A percentile compares a stretch with the other conserved stretches of the same genome.
Conservation (phyloP, 2,113 vertebrate species). For the Sturnus vulgaris region DNA sequence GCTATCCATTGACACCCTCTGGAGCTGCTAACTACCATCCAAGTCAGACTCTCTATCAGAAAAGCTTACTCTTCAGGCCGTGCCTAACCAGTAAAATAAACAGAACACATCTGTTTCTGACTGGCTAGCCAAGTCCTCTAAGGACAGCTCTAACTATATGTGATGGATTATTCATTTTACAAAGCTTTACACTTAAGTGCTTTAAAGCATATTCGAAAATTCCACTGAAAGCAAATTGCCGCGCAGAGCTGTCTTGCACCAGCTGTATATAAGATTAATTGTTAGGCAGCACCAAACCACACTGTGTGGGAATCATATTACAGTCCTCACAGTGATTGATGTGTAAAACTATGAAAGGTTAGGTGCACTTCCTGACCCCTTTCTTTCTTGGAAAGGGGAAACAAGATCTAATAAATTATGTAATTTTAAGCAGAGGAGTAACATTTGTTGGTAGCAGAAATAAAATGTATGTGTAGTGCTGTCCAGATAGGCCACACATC, state of each 20-base stretch:
- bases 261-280: not conserved
- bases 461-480: not conserved
- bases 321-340: not conserved
- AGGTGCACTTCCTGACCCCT: not conserved
- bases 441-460: not conserved
- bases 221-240: not conserved
- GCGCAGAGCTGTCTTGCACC: not conserved
- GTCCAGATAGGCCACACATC: not conserved
- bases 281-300: not conserved
- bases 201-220: not conserved
- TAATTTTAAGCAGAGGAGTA: not conserved
- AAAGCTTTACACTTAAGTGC: not conserved
- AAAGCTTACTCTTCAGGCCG: not conserved
- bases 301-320: not conserved
- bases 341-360: not conserved
- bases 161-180: conserved; percentile 9
- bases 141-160: not conserved
- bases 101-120: not conserved
- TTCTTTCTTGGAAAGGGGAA: not conserved
- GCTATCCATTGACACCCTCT: not conserved
- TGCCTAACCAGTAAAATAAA: not conserved
- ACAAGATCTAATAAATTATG: not conserved
- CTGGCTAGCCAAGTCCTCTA: not conserved
- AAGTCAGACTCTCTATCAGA: not conserved
- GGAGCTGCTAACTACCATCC: not conserved